Percentiles rank a stretch among this genome's conserved stretches.
These are phyloP conservation scores for Diuraphis noxia DNA, from an alignment of 1,140 invertebrate genomes.

Conservation along the genomic window DNA sequence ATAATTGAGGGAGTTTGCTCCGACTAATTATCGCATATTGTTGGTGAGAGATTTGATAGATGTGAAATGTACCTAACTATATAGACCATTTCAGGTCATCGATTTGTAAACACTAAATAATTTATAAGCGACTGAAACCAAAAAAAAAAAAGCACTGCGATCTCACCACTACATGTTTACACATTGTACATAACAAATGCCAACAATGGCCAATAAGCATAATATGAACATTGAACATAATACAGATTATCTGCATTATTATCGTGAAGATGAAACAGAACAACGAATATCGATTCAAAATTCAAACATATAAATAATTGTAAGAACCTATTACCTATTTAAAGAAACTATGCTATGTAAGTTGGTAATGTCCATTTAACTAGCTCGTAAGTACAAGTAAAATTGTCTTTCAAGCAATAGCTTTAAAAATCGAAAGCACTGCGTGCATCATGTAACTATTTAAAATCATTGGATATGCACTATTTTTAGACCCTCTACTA, in stretches of 20 bases:
- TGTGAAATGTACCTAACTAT: neutral
- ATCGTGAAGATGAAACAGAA: neutral
- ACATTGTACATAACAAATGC: neutral
- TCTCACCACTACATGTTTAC: neutral
- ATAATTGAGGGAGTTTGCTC: neutral
- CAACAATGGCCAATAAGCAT: neutral
- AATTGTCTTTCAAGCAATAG: neutral
- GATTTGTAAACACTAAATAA: neutral
- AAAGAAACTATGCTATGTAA: neutral
- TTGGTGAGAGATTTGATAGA: neutral
- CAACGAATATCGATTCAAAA: neutral
- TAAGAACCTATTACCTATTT: neutral
- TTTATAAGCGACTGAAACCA: neutral
- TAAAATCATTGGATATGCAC: neutral
- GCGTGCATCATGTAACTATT: neutral
- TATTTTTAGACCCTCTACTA: neutral
- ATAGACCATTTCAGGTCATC: neutral
- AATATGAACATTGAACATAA: neutral
- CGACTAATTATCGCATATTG: neutral
- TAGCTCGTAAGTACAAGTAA: neutral
- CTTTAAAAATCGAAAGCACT: neutral
- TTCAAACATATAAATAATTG: neutral
- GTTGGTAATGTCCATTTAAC: neutral
- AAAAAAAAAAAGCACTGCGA: neutral
- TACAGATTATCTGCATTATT: neutral